Base-by-base conservation (phyloP, 2,888 invertebrate genomes). In the Bellardia pandia region DNA sequence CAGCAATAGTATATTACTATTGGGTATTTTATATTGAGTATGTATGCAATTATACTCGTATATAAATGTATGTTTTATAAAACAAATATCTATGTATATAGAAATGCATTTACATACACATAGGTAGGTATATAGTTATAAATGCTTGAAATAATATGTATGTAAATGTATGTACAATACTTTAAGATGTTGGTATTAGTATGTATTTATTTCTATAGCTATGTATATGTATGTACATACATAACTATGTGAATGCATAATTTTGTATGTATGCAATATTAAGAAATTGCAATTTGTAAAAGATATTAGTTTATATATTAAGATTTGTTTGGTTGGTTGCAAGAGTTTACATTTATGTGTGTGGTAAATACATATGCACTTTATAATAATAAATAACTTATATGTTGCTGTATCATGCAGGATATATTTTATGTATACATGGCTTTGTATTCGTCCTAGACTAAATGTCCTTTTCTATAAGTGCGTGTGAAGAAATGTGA, bases 241-340 rank as follows among this genome's bases (percentile, higher is more conserved):
- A 69, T 62, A 62, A 71, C 45, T 64, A 40, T 72, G 51, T 72
- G 37, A 37, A 37, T 37, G 37, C 37, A 45, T 74, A 33, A 53
- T 66, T 23, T 23, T 62, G 11, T 42, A 69, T 74, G 14, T 51
- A 56, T 5, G 16, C 9, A 80, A 58, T 81, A 62, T 58, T 81
- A 84, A 84, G 84, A 84, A 87, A 84, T 62, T 81, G 76, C 76
- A 79, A 75, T 78, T 78, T 77, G 30, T 68, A 51, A 45, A 83
- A 79, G 58, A 83, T 79, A 83, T 81, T 80, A 64, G 75, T 23
- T 53, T 30, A 37, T n/a, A 68, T 48, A 81, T 74, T 58, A 45
- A 58, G 37, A 64, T 5, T 30, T 16, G 2, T 14, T 66, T 66
- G 56, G 56, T 33, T 16, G 23, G 56, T 33, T 16, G 23, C 58